These are phyloP conservation scores for Brienomyrus longianalis DNA, from an alignment of 2,113 vertebrate species.

Conservation along the genomic window DNA sequence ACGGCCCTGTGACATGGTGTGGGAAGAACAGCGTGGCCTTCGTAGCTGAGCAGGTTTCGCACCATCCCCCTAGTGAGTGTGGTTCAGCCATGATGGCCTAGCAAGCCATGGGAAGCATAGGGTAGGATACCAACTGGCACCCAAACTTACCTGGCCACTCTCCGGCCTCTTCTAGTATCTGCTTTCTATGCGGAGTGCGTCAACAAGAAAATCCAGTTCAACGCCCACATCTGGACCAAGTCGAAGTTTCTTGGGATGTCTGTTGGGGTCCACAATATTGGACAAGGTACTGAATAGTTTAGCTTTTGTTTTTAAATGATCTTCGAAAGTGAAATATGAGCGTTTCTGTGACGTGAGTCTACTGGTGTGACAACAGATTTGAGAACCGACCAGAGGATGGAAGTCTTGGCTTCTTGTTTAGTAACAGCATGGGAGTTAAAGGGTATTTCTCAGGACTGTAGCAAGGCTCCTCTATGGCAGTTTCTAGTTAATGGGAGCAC, in stretches of 20 bases:
- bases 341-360: background rate
- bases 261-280: slow-evolving; percentile 97
- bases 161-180: slow-evolving; percentile 72
- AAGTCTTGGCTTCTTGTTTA: background rate
- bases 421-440: background rate
- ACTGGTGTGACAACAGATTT: background rate
- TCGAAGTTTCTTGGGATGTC: slow-evolving; percentile 99
- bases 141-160: background rate
- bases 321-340: background rate
- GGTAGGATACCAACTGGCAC: background rate
- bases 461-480: background rate
- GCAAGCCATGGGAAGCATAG: background rate
- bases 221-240: slow-evolving; percentile 99
- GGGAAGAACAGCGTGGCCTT: slow-evolving; percentile 82
- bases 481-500: background rate
- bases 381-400: background rate
- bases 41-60: slow-evolving; percentile 97
- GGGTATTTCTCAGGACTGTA: background rate
- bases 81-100: background rate
- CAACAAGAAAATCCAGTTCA: slow-evolving; percentile 95
- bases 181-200: slow-evolving; percentile 97
- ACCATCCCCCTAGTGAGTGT: slow-evolving; percentile 94
- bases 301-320: background rate
- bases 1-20: slow-evolving; percentile 85
- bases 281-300: slow-evolving; percentile 74